A percentile compares a stretch with the other conserved stretches of the same genome.
Conservation (phyloP, 2,797 vertebrate genomes). For the Phaenicophaeus curvirostris region DNA sequence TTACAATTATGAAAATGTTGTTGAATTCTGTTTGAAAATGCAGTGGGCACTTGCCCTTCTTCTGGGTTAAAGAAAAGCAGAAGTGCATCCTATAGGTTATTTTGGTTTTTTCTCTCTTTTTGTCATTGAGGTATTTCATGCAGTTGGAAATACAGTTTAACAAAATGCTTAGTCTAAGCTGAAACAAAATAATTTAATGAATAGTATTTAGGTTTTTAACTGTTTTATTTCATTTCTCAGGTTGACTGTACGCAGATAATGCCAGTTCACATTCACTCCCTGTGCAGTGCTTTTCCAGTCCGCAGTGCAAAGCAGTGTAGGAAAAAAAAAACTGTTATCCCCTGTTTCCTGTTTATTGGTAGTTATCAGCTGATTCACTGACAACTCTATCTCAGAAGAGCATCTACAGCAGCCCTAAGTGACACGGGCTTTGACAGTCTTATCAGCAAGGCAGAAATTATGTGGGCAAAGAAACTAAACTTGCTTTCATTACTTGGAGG, state of each 20-base stretch:
- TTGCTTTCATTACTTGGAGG: slow-evolving; percentile 19
- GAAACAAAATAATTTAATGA: background rate
- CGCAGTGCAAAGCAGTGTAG: background rate
- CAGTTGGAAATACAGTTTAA: background rate
- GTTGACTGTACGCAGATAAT: background rate
- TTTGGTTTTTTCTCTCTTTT: background rate
- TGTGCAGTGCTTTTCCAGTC: background rate
- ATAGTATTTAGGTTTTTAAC: background rate
- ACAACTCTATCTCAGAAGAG: background rate
- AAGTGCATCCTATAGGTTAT: background rate
- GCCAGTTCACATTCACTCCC: background rate
- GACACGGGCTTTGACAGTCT: slow-evolving; percentile 1
- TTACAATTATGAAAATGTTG: background rate
- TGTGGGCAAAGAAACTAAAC: background rate
- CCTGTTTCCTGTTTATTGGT: background rate
- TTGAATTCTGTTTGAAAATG: background rate
- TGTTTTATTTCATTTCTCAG: background rate
- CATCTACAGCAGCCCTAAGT: background rate
- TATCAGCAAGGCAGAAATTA: slow-evolving; percentile 26
- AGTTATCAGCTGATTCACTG: background rate
- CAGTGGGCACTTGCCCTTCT: background rate
- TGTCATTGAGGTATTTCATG: background rate
- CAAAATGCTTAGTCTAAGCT: background rate
- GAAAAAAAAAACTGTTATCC: background rate
- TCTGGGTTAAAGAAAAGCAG: background rate